phyloP scores from a whole-genome alignment of 2,113 vertebrate genomes.

The Lynx canadensis region DNA sequence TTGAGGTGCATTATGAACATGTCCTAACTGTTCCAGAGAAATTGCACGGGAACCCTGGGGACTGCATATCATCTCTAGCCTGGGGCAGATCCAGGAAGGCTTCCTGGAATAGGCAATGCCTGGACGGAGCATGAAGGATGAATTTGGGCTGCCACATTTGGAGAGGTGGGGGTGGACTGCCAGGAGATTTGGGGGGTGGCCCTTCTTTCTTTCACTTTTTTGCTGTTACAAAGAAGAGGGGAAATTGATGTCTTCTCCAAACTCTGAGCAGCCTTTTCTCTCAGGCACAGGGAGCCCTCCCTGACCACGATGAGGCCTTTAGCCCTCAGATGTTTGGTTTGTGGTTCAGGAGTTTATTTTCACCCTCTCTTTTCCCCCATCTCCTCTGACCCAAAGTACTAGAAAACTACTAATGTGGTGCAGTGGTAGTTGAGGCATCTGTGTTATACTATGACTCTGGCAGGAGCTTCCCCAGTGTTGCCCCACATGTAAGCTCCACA shows the following conservation, averaged over 20 bases:
- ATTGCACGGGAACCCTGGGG: not conserved
- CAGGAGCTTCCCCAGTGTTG: not conserved
- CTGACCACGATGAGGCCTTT: not conserved
- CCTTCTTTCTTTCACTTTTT: not conserved
- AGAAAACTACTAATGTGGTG: not conserved
- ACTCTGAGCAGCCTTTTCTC: not conserved
- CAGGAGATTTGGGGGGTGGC: not conserved
- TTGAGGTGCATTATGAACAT: fast-evolving
- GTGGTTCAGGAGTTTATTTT: not conserved
- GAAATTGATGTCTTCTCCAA: not conserved
- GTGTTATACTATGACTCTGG: fast-evolving
- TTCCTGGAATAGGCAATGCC: not conserved
- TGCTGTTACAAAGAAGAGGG: not conserved
- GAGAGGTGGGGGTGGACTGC: not conserved
- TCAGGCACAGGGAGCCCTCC: not conserved
- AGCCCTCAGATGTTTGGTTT: not conserved
- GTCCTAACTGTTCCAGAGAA: not conserved
- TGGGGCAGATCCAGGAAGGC: not conserved
- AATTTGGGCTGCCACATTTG: not conserved
- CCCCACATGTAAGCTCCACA: not conserved
- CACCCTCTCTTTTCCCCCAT: not conserved
- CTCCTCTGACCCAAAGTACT: not conserved
- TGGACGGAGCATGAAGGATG: not conserved
- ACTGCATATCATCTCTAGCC: not conserved
- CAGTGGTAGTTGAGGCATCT: fast-evolving